Evolutionary conservation across 2,888 invertebrate genomes (phyloP).

Genomic region (Cheilosia pagana): DNA sequence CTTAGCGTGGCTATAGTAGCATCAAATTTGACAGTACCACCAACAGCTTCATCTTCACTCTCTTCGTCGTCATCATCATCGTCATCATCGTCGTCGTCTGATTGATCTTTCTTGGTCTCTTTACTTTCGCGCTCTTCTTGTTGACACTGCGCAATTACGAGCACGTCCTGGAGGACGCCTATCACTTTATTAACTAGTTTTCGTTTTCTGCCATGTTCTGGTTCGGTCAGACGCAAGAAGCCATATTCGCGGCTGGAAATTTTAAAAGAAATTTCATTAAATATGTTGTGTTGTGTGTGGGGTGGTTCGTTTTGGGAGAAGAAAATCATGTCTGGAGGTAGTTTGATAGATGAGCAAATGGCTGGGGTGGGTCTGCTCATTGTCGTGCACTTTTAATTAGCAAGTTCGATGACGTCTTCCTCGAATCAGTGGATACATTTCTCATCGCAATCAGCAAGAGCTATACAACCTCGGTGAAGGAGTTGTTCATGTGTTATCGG

Average conservation of each 20-base stretch:
- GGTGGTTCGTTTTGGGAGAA: no score
- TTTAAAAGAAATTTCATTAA: no score
- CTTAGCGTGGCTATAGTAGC: constrained; percentile 79
- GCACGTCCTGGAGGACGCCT: constrained; percentile 92
- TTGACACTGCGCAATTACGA: constrained; percentile 90
- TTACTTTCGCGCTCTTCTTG: constrained; percentile 80
- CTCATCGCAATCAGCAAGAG: no score
- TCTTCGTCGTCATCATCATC: constrained; percentile 81
- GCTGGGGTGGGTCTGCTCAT: no score
- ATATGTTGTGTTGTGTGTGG: no score
- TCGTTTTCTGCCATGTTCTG: constrained; percentile 92
- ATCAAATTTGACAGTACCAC: constrained; percentile 75
- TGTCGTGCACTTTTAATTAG: no score
- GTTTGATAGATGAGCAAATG: no score
- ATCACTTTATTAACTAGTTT: constrained; percentile 93
- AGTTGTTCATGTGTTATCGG: no score
- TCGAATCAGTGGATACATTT: no score
- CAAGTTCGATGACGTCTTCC: no score
- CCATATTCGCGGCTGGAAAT: constrained; percentile 94
- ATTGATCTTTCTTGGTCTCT: constrained; percentile 45
- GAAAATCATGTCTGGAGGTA: no score
- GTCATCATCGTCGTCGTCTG: constrained; percentile 79
- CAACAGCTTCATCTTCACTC: constrained; percentile 76
- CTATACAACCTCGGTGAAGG: no score
- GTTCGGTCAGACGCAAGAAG: constrained; percentile 91